Evolutionary conservation across 2,113 vertebrate species (phyloP).

Genomic region (Fregata magnificens): DNA sequence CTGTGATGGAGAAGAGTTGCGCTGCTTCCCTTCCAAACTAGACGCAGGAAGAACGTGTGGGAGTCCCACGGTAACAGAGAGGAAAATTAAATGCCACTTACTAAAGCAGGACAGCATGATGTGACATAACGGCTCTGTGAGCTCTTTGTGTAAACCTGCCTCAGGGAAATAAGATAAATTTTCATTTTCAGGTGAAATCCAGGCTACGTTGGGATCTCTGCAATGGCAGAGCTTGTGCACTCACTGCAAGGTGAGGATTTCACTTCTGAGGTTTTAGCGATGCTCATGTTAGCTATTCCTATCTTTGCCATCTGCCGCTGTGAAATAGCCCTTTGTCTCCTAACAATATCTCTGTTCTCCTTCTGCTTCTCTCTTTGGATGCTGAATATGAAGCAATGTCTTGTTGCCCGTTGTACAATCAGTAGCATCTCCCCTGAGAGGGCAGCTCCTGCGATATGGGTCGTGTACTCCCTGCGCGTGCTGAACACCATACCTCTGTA

Average conservation of each 20-base stretch:
- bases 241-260: neutral
- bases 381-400: neutral
- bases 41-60: neutral
- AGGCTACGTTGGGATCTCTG: neutral
- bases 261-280: neutral
- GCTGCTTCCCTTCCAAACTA: neutral
- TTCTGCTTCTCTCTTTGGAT: neutral
- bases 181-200: neutral
- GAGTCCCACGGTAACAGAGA: neutral
- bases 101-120: neutral
- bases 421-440: neutral
- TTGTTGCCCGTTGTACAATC: neutral
- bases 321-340: neutral
- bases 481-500: fast-evolving
- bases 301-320: neutral
- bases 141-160: neutral
- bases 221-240: neutral
- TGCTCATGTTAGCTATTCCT: neutral
- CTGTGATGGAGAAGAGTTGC: neutral
- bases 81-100: neutral
- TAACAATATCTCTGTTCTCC: neutral
- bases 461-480: fast-evolving
- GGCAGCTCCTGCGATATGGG: neutral
- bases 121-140: neutral
- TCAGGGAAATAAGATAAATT: neutral